Conservation (phyloP, 2,888 invertebrate genomes). For the Cabera pusaria region DNA sequence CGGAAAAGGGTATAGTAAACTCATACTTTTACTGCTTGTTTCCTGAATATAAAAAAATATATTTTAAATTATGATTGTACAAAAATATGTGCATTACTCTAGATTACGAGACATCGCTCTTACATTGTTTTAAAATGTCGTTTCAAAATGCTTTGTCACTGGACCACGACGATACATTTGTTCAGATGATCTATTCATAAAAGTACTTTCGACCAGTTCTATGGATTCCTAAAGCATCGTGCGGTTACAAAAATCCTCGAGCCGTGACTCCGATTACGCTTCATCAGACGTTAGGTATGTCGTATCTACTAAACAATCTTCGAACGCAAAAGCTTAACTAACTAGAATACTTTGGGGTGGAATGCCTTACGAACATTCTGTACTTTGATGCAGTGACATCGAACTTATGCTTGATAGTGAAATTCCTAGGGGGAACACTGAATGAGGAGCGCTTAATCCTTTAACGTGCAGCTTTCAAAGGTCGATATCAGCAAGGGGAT, state of each 20-base stretch:
- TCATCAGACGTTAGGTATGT: slow-evolving; percentile 70
- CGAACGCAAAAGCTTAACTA: slow-evolving; percentile 50
- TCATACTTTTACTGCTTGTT: no score
- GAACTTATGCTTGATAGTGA: slow-evolving; percentile 25
- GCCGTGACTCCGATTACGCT: slow-evolving; percentile 77
- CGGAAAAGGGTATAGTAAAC: no score
- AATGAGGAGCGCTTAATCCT: slow-evolving; percentile 24
- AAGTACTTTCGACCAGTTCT: slow-evolving; percentile 5
- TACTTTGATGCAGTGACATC: slow-evolving; percentile 25
- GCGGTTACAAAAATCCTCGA: slow-evolving; percentile 66
- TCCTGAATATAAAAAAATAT: no score
- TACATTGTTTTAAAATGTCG: slow-evolving; percentile 1
- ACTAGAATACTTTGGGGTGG: slow-evolving; percentile 50
- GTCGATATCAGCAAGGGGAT: slow-evolving; percentile 4
- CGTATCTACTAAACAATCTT: slow-evolving; percentile 62
- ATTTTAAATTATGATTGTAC: no score
- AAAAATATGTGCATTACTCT: no score
- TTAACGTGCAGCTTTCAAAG: slow-evolving; percentile 16
- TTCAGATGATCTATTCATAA: slow-evolving; percentile 1
- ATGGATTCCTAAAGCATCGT: slow-evolving; percentile 48
- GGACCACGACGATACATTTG: slow-evolving; percentile 4
- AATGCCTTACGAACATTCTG: slow-evolving; percentile 30
- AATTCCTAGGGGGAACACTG: slow-evolving; percentile 22
- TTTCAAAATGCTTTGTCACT: background rate
- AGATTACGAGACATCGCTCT: background rate